These are phyloP conservation scores for Drosophila colorata DNA, from an alignment of 2,888 invertebrate species.

Conservation along the genomic window DNA sequence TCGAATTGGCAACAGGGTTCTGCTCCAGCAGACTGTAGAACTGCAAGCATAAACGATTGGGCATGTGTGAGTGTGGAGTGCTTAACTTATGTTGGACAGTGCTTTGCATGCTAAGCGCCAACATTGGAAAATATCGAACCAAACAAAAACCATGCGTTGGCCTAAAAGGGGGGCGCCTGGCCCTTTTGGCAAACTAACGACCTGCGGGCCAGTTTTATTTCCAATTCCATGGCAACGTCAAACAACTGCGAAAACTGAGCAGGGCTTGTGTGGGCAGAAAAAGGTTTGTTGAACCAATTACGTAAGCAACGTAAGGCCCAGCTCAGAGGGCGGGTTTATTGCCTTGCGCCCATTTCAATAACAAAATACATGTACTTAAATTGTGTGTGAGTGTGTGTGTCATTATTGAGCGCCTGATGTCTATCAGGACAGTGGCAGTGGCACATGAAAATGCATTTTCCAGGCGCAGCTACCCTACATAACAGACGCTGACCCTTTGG, in stretches of 20 bases:
- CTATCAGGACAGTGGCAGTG: slow-evolving; percentile 33
- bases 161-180: slow-evolving; percentile 25
- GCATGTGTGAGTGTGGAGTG: slow-evolving; percentile 4
- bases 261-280: slow-evolving; percentile 15
- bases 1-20: slow-evolving; percentile 90
- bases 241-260: slow-evolving; percentile 57
- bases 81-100: slow-evolving; percentile 20
- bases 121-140: slow-evolving; percentile 41
- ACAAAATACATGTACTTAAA: slow-evolving; percentile 21
- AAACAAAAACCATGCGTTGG: slow-evolving; percentile 45
- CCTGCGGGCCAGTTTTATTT: slow-evolving; percentile 24
- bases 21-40: slow-evolving; percentile 91
- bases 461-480: slow-evolving; percentile 62
- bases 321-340: slow-evolving; percentile 24
- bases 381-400: slow-evolving; percentile 24
- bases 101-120: slow-evolving; percentile 20
- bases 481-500: slow-evolving; percentile 61
- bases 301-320: slow-evolving; percentile 50
- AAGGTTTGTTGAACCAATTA: slow-evolving; percentile 81
- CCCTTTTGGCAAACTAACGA: slow-evolving; percentile 60
- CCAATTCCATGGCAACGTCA: slow-evolving; percentile 70
- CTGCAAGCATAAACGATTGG: slow-evolving; percentile 85
- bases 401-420: slow-evolving; percentile 31
- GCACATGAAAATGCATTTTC: slow-evolving; percentile 66
- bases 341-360: slow-evolving; percentile 35